Evolutionary conservation across 2,113 vertebrate species (phyloP), one percentile per base, ranked within the genome.

Genomic region (Cynocephalus volans): DNA sequence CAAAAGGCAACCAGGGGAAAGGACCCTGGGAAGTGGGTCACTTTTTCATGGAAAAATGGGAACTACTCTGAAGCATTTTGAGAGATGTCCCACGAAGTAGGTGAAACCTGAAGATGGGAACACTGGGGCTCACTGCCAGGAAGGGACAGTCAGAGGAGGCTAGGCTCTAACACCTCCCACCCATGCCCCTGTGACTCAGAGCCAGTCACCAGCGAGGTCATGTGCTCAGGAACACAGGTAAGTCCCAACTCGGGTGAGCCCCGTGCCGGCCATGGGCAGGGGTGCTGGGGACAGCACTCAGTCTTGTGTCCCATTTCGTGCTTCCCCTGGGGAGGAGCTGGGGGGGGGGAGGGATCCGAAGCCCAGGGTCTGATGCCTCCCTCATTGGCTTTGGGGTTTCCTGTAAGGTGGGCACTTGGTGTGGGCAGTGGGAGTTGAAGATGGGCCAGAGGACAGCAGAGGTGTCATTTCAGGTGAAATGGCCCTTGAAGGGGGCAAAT

Each of bases 1-100:
- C 79, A 6, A 1, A 0, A n/a, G 73, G 21, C 14, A 0, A 1
- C 2, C 15, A 8, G 24, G 36, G 82, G 36, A 70, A 33, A 62
- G 69, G 19, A 33, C 11, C 56, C 52, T 0, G 0, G 26, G 36
- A 1, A 48, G 5, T 21, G 5, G 52, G 13, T 12, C 0, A 3
- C 7, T 54, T 76, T 60, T 65, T 58, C 5, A 1, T 15, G 52
- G 65, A 67, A 69, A 62, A 15, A 5, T 21, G 24, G 60, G 70
- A 50, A 54, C 7, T 4, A 2, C 11, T 24, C 58, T 26, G 54
- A 3, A 5, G 33, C 36, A 1, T 8, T 3, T 1, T 0, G 80
- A 73, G 17, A 18, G 13, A 8, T 0, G 11, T 6, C 33, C 31
- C 10, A 26, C 13, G 33, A 33, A 52, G 62, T 1, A 5, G 41